Base-by-base conservation (phyloP, 2,113 vertebrate genomes). In the Rhipidura dahli region DNA sequence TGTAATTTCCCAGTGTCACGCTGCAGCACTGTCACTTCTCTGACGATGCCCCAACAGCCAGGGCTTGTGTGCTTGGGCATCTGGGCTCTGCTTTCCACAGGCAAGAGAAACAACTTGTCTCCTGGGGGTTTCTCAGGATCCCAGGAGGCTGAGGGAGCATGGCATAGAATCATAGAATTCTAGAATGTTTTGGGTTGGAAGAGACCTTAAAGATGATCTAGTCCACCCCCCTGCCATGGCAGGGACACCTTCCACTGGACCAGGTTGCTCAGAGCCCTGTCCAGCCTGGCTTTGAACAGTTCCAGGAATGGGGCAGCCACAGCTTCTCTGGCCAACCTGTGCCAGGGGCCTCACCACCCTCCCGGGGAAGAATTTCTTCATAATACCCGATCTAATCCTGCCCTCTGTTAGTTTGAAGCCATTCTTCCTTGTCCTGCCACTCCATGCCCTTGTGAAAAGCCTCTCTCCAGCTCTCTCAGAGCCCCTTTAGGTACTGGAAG, bases 21-120 rank as follows among this genome's bases (percentile, higher is more conserved):
- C 28, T 35, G 66, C 50, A 87, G 84, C 84, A 8, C 72, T 73
- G 77, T 42, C 22, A 1, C 85, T 75, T 69, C 54, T 13, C 66
- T 2, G 0, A 0, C 1, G 5, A 56, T 0, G 0, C 61, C 51
- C 51, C 20, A 9, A 59, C 78, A 83, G 60, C 63, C 9, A 3
- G 54, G 1, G 2, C 44, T 30, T 7, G 23, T 3, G 8, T 23
- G 45, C 44, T n/a, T 61, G 47, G 80, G 65, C 24, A 60, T 16
- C 3, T 1, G 27, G 50, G 59, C 81, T 70, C 73, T 81, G 50
- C 69, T 66, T 57, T 33, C 11, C 60, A 22, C 15, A 12, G 22
- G 20, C 13, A 26, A 28, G 56, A 83, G 14, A 14, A 60, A 7
- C 59, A 28, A 0, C 37, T 57, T n/a, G 6, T 27, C 23, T 57